These are phyloP conservation scores for Carabus problematicus DNA, from an alignment of 2,888 invertebrate genomes.

Conservation along the genomic window DNA sequence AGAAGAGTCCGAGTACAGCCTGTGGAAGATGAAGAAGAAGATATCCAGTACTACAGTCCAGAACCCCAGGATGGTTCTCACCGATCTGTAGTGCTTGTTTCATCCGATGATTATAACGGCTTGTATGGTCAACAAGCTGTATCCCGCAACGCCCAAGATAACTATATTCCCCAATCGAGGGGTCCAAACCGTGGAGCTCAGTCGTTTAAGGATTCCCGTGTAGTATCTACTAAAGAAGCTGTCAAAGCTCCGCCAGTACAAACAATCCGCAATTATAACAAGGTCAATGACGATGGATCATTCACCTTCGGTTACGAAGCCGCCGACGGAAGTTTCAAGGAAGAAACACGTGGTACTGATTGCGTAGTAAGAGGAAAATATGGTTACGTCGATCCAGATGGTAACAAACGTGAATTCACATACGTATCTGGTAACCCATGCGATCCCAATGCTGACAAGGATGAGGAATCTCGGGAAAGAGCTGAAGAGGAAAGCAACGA, in stretches of 20 bases:
- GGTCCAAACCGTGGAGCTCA: conserved; percentile 46
- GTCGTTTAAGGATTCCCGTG: conserved; percentile 18
- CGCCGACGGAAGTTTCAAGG: conserved; percentile 86
- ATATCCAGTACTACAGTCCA: conserved; percentile 58
- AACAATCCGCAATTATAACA: conserved; percentile 83
- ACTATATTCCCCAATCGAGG: conserved; percentile 52
- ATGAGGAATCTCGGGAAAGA: conserved; percentile 67
- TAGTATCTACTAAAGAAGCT: conserved; percentile 62
- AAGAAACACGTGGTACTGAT: conserved; percentile 84
- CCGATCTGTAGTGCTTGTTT: conserved; percentile 56
- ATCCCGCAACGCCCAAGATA: conserved; percentile 50
- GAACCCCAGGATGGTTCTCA: conserved; percentile 55
- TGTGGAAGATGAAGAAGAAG: conserved; percentile 59
- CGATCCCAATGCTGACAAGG: conserved; percentile 81
- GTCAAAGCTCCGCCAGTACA: conserved; percentile 78
- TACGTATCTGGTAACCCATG: conserved; percentile 88
- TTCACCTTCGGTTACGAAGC: conserved; percentile 87
- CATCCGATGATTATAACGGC: conserved; percentile 60
- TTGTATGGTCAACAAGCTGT: conserved; percentile 60
- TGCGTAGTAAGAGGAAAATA: conserved; percentile 88
- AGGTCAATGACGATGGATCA: conserved; percentile 81
- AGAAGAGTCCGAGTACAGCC: conserved; percentile 63
- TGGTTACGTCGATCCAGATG: conserved; percentile 86
- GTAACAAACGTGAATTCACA: conserved; percentile 84
- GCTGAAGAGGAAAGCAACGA: conserved; percentile 57